Conservation (phyloP, 2,797 vertebrate genomes). For the Garrulus glandarius region DNA sequence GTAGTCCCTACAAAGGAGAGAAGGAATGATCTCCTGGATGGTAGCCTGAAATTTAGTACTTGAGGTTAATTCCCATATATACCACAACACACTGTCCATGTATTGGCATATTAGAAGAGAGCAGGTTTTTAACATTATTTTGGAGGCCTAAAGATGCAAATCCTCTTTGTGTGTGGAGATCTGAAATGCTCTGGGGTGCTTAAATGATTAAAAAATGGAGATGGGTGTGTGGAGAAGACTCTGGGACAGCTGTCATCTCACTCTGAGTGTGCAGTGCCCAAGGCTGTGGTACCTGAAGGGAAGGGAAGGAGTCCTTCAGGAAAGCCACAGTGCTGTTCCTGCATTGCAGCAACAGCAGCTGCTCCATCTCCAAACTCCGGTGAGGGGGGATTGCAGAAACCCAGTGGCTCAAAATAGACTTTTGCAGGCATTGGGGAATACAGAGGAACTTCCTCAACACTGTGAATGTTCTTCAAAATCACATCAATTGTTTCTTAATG, state of each 20-base stretch:
- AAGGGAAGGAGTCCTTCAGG: background rate
- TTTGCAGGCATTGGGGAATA: background rate
- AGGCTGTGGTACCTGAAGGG: background rate
- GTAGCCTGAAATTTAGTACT: background rate
- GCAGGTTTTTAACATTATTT: background rate
- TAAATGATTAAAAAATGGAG: background rate
- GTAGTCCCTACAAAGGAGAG: background rate
- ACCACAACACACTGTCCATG: background rate
- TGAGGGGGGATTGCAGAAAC: background rate
- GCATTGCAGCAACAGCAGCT: background rate
- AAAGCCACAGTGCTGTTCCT: background rate
- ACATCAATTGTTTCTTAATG: background rate
- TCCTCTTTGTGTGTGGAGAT: background rate
- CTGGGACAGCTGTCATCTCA: background rate
- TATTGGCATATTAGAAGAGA: background rate
- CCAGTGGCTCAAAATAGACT: background rate
- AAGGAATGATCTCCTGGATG: background rate
- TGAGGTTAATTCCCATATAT: background rate
- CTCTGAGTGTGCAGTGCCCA: background rate
- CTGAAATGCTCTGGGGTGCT: background rate
- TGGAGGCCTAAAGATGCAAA: background rate
- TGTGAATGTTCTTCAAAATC: background rate
- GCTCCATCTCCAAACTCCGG: background rate
- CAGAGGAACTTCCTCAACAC: background rate
- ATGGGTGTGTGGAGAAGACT: background rate